phyloP scores from a whole-genome alignment of 2,888 invertebrate genomes.

The Trissonchulus latispiculum region DNA sequence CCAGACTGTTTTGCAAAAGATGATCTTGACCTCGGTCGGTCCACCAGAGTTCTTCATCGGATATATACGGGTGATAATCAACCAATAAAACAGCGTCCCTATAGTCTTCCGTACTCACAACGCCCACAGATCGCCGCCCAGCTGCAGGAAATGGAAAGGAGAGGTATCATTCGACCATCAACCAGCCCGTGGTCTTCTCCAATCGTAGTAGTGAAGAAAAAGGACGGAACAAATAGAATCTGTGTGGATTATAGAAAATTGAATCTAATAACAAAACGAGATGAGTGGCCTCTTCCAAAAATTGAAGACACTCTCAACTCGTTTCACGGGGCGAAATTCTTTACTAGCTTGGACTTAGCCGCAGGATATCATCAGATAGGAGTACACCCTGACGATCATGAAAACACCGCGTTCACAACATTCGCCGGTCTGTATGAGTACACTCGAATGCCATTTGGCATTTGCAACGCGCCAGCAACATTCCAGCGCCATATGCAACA shows the following conservation, averaged over 20 bases:
- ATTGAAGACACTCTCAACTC: neutral
- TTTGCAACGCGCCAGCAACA: slow-evolving; percentile 26
- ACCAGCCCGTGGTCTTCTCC: neutral
- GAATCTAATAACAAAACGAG: slow-evolving; percentile 3
- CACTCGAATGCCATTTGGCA: slow-evolving; percentile 26
- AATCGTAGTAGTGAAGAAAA: slow-evolving; percentile 5
- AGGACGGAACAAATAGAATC: slow-evolving; percentile 7
- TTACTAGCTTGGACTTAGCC: slow-evolving; percentile 18
- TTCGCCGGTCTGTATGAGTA: slow-evolving; percentile 27
- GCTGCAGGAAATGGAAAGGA: neutral
- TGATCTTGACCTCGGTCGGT: slow-evolving; percentile 1
- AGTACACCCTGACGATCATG: slow-evolving; percentile 20
- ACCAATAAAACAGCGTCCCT: neutral
- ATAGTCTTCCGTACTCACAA: neutral
- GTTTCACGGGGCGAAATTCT: slow-evolving; percentile 1
- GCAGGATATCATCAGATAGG: slow-evolving; percentile 23
- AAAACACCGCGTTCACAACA: slow-evolving; percentile 25
- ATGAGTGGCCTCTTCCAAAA: slow-evolving; percentile 7
- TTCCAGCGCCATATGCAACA: slow-evolving; percentile 25
- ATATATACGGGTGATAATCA: neutral
- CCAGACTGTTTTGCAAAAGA: neutral
- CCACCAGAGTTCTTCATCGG: neutral
- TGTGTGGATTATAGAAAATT: slow-evolving; percentile 15
- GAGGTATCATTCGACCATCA: neutral
- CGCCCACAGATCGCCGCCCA: neutral